Evolutionary conservation across 2,888 invertebrate species (phyloP).

Genomic region (Leucania comma): DNA sequence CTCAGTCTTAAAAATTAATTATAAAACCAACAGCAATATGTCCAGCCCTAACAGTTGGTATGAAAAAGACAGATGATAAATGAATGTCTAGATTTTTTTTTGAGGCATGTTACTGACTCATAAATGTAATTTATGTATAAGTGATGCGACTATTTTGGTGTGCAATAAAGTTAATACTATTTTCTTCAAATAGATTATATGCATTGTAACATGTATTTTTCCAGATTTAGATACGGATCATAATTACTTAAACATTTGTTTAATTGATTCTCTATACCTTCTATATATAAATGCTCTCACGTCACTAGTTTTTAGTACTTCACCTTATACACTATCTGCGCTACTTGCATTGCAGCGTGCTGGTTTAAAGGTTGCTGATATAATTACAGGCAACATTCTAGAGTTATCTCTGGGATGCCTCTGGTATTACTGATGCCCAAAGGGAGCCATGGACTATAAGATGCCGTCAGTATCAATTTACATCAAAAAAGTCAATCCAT

Average conservation of each 20-base stretch:
- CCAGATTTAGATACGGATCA: background rate
- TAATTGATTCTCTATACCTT: background rate
- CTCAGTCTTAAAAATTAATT: background rate
- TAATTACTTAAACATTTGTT: constrained; percentile 12
- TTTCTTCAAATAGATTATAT: too few species aligned
- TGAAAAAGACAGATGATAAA: too few species aligned
- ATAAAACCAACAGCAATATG: background rate
- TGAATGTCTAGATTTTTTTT: too few species aligned
- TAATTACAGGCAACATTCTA: constrained; percentile 15
- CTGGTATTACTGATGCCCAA: background rate
- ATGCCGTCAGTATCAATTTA: background rate
- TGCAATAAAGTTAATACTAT: too few species aligned
- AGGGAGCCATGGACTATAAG: background rate
- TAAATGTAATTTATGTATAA: too few species aligned
- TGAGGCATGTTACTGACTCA: too few species aligned
- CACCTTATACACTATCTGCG: background rate
- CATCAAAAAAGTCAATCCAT: background rate
- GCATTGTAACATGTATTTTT: constrained; percentile 1
- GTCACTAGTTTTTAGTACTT: constrained; percentile 2
- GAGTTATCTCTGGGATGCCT: constrained; percentile 18
- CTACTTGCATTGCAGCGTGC: background rate
- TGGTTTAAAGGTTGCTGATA: background rate
- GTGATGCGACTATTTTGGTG: too few species aligned
- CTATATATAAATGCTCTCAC: background rate
- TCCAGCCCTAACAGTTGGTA: too few species aligned